Evolutionary conservation across 2,888 invertebrate genomes (phyloP).

Genomic region (Yponomeuta cagnagella): DNA sequence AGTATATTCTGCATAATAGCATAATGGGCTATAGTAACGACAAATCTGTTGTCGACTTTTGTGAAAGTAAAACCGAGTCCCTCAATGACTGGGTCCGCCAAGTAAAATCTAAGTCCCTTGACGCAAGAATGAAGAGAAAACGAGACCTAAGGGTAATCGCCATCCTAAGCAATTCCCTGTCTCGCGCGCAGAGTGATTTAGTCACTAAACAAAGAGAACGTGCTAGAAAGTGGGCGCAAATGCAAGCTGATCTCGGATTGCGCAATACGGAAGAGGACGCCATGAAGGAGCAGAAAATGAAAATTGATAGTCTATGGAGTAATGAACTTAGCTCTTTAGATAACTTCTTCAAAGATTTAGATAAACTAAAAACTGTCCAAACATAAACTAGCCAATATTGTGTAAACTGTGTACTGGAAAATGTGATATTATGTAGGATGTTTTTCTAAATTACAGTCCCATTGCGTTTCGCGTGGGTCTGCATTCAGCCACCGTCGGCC

Average conservation of each 20-base stretch:
- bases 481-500: slow-evolving; percentile 58
- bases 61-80: slow-evolving; percentile 75
- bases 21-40: slow-evolving; percentile 68
- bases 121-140: slow-evolving; percentile 73
- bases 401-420: slow-evolving; percentile 51
- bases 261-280: slow-evolving; percentile 63
- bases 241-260: slow-evolving; percentile 69
- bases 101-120: slow-evolving; percentile 78
- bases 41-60: slow-evolving; percentile 66
- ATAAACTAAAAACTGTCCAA: slow-evolving; percentile 72
- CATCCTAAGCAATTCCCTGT: slow-evolving; percentile 76
- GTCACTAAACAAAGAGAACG: slow-evolving; percentile 78
- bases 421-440: slow-evolving; percentile 71
- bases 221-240: slow-evolving; percentile 76
- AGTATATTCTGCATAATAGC: slow-evolving; percentile 45
- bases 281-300: slow-evolving; percentile 58
- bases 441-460: slow-evolving; percentile 76
- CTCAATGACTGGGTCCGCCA: slow-evolving; percentile 78
- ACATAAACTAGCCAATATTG: slow-evolving; percentile 50
- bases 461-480: slow-evolving; percentile 76
- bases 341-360: slow-evolving; percentile 79
- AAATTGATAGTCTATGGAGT: slow-evolving; percentile 70
- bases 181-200: slow-evolving; percentile 77
- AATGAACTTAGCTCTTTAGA: slow-evolving; percentile 79
- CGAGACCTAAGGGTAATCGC: slow-evolving; percentile 80